Conservation (phyloP, 1,140 invertebrate species). For the Penaeus vannamei region DNA sequence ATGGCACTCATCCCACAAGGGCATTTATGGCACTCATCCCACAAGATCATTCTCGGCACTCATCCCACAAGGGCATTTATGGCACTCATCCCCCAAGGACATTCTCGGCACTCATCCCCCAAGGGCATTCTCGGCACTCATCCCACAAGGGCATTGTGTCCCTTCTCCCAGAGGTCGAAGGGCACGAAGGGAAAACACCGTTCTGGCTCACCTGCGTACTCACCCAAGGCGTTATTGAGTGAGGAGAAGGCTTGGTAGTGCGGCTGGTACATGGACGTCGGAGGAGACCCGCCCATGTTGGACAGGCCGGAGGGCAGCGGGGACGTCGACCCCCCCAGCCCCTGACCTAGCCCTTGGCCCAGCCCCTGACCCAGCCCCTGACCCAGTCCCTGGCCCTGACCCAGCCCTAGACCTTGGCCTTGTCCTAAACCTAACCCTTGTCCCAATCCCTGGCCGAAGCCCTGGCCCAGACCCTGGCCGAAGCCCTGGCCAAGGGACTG, state of each 20-base stretch:
- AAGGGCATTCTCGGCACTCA: no score
- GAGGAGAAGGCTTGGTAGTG: slow-evolving; percentile 65
- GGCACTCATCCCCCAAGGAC: no score
- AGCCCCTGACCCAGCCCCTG: slow-evolving; percentile 60
- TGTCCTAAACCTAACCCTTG: slow-evolving; percentile 47
- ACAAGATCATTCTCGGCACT: no score
- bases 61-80: no score
- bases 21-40: no score
- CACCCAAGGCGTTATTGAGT: slow-evolving; percentile 63
- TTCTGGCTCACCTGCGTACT: slow-evolving; percentile 63
- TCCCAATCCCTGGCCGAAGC: slow-evolving; percentile 59
- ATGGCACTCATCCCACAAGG: no score
- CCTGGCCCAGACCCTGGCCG: slow-evolving; percentile 53
- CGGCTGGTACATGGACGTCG: slow-evolving; percentile 63
- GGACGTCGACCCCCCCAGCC: slow-evolving; percentile 57
- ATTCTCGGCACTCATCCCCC: no score
- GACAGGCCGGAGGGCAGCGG: slow-evolving; percentile 58
- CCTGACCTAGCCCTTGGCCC: slow-evolving; percentile 54
- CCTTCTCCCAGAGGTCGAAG: background rate
- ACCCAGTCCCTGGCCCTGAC: slow-evolving; percentile 41
- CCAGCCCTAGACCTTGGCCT: slow-evolving; percentile 34
- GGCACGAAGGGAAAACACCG: background rate
- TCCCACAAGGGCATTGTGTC: no score
- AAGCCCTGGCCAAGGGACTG: slow-evolving; percentile 59
- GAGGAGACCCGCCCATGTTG: slow-evolving; percentile 47